Evolutionary conservation across 1,140 invertebrate genomes (phyloP).

Genomic region (Eumaeus atala): DNA sequence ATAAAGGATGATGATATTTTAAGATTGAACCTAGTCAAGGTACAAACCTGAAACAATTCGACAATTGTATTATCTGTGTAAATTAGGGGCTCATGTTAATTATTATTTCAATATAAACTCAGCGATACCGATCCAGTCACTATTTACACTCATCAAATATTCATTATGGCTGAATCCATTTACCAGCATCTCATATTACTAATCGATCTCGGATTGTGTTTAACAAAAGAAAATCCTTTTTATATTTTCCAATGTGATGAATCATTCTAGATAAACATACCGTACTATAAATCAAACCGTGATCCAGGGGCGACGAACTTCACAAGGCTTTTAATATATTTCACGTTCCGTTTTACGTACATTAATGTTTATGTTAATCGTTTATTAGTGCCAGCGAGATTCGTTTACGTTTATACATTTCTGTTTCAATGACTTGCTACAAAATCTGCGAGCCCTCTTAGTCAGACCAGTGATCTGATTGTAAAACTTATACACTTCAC

Average conservation of each 20-base stretch:
- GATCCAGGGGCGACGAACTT: slow-evolving; percentile 34
- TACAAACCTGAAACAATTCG: too few species aligned
- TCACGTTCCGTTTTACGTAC: slow-evolving; percentile 39
- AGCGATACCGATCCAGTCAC: background rate
- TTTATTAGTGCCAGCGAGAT: slow-evolving; percentile 28
- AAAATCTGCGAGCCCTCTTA: too few species aligned
- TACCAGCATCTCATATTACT: slow-evolving; percentile 47
- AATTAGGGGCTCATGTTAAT: background rate
- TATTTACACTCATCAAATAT: slow-evolving; percentile 11
- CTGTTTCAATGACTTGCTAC: too few species aligned
- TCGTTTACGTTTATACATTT: too few species aligned
- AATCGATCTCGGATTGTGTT: slow-evolving; percentile 57
- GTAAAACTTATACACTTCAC: too few species aligned
- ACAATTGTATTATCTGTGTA: too few species aligned
- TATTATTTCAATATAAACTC: slow-evolving; percentile 3
- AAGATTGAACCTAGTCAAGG: too few species aligned
- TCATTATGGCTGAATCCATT: slow-evolving; percentile 8
- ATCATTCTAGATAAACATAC: slow-evolving; percentile 59
- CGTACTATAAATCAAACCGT: slow-evolving; percentile 52
- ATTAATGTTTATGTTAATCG: slow-evolving; percentile 29
- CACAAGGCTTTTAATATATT: slow-evolving; percentile 47
- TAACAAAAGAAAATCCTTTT: slow-evolving; percentile 39
- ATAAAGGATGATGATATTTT: too few species aligned
- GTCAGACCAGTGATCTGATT: too few species aligned
- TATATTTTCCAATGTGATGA: slow-evolving; percentile 59